phyloP scores from a whole-genome alignment of 2,888 invertebrate genomes.

The Tetragonula carbonaria region DNA sequence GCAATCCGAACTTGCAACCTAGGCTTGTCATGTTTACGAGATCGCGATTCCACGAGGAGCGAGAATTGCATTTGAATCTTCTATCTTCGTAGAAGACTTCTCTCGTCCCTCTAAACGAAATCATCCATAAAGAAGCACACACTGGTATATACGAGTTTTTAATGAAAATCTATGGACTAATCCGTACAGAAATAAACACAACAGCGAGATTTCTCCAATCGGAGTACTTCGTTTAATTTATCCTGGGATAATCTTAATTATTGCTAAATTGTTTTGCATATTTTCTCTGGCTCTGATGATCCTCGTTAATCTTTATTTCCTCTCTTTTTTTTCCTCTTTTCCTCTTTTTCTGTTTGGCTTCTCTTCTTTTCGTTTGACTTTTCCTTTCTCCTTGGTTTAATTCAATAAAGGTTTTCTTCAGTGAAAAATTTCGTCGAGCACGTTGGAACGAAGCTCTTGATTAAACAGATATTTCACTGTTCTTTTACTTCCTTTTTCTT shows the following conservation, averaged over 20 bases:
- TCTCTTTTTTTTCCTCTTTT: background rate
- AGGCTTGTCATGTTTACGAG: slow-evolving; percentile 29
- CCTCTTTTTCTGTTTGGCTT: background rate
- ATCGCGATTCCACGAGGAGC: background rate
- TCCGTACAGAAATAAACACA: background rate
- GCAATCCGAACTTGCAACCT: slow-evolving; percentile 22
- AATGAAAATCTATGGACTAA: slow-evolving; percentile 47
- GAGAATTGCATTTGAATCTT: slow-evolving; percentile 3
- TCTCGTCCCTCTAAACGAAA: background rate
- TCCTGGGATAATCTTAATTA: slow-evolving; percentile 35
- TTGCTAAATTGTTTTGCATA: background rate
- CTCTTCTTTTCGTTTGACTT: no score
- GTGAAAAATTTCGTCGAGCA: no score
- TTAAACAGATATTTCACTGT: no score
- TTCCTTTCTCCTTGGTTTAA: background rate
- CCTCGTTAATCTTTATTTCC: background rate
- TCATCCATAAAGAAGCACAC: background rate
- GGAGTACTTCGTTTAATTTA: slow-evolving; percentile 23
- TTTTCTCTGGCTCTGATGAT: background rate
- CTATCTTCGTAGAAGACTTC: no score
- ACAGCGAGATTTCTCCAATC: background rate
- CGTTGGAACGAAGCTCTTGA: no score
- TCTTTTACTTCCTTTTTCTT: no score
- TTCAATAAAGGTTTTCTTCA: background rate
- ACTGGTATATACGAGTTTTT: slow-evolving; percentile 28